Conservation (phyloP, 1,140 invertebrate species). For the Drosophila repleta region DNA sequence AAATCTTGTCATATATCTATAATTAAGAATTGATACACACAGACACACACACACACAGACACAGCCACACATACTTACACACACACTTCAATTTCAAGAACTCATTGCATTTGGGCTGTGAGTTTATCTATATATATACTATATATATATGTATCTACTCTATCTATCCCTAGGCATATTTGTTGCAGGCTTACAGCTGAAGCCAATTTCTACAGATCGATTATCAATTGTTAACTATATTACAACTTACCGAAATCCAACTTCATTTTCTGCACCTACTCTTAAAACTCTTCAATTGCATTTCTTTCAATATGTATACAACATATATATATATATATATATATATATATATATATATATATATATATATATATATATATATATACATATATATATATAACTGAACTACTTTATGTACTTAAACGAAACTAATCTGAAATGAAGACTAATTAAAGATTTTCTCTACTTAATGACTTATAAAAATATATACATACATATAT, state of each 20-base stretch:
- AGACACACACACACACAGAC: conserved; percentile 16
- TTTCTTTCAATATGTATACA: conserved; percentile 47
- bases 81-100: conserved; percentile 35
- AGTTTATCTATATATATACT: conserved; percentile 41
- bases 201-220: conserved; percentile 50
- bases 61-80: conserved; percentile 23
- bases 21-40: conserved; percentile 21
- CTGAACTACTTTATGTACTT: conserved; percentile 59
- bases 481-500: conserved; percentile 8
- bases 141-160: conserved; percentile 20
- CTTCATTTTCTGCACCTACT: conserved; percentile 67
- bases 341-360: not conserved
- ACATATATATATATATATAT: not conserved
- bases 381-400: conserved; percentile 30
- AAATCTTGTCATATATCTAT: conserved; percentile 28
- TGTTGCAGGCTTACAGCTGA: conserved; percentile 32
- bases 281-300: conserved; percentile 64
- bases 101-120: conserved; percentile 38
- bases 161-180: conserved; percentile 14
- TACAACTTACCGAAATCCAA: conserved; percentile 51
- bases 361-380: conserved; percentile 20
- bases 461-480: conserved; percentile 74
- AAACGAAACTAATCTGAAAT: conserved; percentile 70
- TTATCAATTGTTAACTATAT: conserved; percentile 72
- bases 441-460: conserved; percentile 73